Conservation (phyloP, 1,140 invertebrate genomes). For the Drosophila dunni region DNA sequence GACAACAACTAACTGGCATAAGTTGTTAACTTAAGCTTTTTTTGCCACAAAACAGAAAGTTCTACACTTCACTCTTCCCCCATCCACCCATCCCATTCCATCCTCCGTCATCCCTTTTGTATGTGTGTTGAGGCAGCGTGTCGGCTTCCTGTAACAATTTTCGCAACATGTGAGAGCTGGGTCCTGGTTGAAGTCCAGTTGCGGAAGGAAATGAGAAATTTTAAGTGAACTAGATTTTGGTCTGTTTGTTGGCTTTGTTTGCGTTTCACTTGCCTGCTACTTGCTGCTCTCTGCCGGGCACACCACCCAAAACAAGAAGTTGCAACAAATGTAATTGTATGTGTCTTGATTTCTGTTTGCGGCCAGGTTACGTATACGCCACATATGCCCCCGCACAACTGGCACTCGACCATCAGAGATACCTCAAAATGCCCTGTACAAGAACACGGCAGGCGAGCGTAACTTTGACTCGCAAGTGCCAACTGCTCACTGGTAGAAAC, state of each 20-base stretch:
- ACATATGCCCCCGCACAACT: conserved; percentile 18
- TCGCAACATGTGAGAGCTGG: conserved; percentile 9
- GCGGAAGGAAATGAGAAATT: conserved; percentile 64
- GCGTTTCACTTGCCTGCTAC: conserved; percentile 39
- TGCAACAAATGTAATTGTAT: conserved; percentile 21
- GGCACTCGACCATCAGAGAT: conserved; percentile 34
- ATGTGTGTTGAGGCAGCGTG: conserved; percentile 11
- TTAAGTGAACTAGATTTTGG: conserved; percentile 67
- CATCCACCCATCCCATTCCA: neutral
- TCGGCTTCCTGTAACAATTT: conserved; percentile 39
- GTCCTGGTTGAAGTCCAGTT: conserved; percentile 22
- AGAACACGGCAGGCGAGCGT: conserved; percentile 6
- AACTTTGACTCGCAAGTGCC: conserved; percentile 31
- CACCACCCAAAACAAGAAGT: conserved; percentile 6
- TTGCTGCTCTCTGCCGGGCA: neutral
- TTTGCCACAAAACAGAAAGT: conserved; percentile 45
- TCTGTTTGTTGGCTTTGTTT: conserved; percentile 57
- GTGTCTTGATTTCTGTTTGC: conserved; percentile 34
- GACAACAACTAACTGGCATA: conserved; percentile 53
- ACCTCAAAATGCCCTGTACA: conserved; percentile 24
- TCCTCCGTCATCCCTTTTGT: neutral
- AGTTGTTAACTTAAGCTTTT: conserved; percentile 80
- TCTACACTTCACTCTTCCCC: neutral
- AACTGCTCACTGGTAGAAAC: neutral
- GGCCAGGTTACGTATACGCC: conserved; percentile 46